Conservation (phyloP, 2,797 vertebrate species). For the Argya squamiceps region DNA sequence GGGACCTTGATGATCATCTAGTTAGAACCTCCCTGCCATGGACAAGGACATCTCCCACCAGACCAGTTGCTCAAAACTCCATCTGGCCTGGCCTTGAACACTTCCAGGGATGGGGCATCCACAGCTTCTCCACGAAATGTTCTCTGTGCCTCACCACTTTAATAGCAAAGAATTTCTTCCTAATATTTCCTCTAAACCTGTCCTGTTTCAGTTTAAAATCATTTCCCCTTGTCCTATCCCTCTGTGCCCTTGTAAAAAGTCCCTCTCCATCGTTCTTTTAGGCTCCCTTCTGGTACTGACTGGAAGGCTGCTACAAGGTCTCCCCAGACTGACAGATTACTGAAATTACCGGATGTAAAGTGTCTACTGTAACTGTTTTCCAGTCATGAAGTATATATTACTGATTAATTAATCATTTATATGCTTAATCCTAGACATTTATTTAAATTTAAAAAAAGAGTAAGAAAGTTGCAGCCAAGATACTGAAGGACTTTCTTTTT, state of each 20-base stretch:
- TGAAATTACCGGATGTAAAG: neutral
- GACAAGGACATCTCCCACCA: neutral
- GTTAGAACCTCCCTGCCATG: neutral
- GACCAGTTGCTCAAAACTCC: neutral
- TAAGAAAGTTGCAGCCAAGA: neutral
- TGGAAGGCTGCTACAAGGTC: neutral
- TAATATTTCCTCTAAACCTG: neutral
- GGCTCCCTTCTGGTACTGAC: neutral
- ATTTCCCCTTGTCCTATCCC: neutral
- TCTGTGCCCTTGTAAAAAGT: neutral
- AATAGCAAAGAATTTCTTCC: neutral
- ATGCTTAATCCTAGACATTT: neutral
- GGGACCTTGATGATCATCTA: neutral
- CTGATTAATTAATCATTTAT: neutral
- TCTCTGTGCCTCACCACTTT: neutral
- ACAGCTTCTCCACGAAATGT: neutral
- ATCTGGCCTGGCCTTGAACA: fast-evolving
- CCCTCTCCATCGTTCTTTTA: neutral
- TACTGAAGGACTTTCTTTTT: neutral
- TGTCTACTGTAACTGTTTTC: neutral
- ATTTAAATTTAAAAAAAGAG: neutral
- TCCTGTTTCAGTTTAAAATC: neutral
- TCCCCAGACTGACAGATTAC: neutral
- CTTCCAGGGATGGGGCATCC: neutral
- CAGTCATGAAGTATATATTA: neutral